Percentiles rank a stretch among this genome's conserved stretches.
Conservation (phyloP, 2,888 invertebrate genomes). For the Apotomis capreana region DNA sequence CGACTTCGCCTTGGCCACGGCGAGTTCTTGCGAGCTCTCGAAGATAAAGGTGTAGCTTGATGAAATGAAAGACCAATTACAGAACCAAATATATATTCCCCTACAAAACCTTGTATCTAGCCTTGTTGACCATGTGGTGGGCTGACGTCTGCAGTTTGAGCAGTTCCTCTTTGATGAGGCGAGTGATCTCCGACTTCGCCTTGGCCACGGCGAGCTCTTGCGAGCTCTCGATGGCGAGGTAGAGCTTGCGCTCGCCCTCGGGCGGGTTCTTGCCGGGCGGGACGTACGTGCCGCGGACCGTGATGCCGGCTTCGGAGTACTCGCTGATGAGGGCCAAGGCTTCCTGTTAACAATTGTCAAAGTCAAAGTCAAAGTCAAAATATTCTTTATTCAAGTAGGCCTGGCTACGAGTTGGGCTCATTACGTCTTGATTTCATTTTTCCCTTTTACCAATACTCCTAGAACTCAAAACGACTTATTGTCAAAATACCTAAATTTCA, state of each 20-base stretch:
- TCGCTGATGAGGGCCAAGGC: slow-evolving; percentile 99
- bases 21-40: slow-evolving; percentile 98
- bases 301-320: slow-evolving; percentile 99
- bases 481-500: too few relatives aligned
- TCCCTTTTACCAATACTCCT: too few relatives aligned
- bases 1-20: slow-evolving; percentile 97
- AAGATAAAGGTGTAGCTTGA: slow-evolving; percentile 59
- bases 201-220: slow-evolving; percentile 97
- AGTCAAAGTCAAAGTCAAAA: too few relatives aligned
- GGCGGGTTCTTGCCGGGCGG: slow-evolving; percentile 94
- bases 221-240: slow-evolving; percentile 99
- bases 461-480: too few relatives aligned
- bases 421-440: too few relatives aligned
- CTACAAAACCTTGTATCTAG: slow-evolving; percentile 96
- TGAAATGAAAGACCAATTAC: slow-evolving; percentile 44
- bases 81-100: slow-evolving; percentile 55
- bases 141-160: slow-evolving; percentile 94
- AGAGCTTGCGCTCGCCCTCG: slow-evolving; percentile 97
- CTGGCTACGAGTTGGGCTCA: too few relatives aligned
- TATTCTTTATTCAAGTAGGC: too few relatives aligned
- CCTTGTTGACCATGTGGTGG: slow-evolving; percentile 94
- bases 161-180: slow-evolving; percentile 98
- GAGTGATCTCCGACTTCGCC: slow-evolving; percentile 98
- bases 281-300: slow-evolving; percentile 98
- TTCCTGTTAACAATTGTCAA: slow-evolving; percentile 89